Base-by-base conservation (phyloP, 2,797 vertebrate species). In the Phoxinus dragarum region DNA sequence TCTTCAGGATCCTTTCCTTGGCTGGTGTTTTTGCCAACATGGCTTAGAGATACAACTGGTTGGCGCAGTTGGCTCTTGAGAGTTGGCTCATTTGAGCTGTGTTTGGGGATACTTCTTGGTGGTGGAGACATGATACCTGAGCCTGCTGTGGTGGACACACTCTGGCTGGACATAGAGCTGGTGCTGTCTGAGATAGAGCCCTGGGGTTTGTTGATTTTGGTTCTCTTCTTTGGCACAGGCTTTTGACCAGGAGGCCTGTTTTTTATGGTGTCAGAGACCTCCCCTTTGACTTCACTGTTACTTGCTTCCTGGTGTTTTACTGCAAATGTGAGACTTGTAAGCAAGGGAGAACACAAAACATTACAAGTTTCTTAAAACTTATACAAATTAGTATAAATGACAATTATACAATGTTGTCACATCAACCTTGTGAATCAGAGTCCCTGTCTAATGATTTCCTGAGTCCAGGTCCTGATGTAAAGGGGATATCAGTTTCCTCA, bases 141-240 rank as follows among this genome's bases (percentile, higher is more conserved):
- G 76, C 91, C 92, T 0, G n/a, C 56, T 19, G 69, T 34, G 56
- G 86, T 89, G 84, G 87, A 91, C 40, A 90, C 88, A 40, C 92
- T 88, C 93, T 94, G 0, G 95, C 96, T 5, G 89, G 91, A 40
- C n/a, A 91, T 87, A 38, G 81, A 38, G 71, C 87, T 73, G 6
- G 71, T 90, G 74, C 90, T 94, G 23, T 94, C 94, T 66, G 89
- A 88, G 61, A 93, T 91, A 84, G 87, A 86, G 86, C 90, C 90
- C 66, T 86, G 80, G 5, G 86, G 90, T 91, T 92, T 96, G 16
- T 91, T 93, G 80, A 96, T 74, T 81, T 97, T 92, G 14, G 95
- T 98, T 91, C 98, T 96, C 85, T 96, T 95, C 94, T 96, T 98
- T 21, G 98, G 98, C 74, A 98, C 90, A 1, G 98, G 97, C 82